phyloP scores from a whole-genome alignment of 2,797 vertebrate species.

The Sebastes trivittatus region DNA sequence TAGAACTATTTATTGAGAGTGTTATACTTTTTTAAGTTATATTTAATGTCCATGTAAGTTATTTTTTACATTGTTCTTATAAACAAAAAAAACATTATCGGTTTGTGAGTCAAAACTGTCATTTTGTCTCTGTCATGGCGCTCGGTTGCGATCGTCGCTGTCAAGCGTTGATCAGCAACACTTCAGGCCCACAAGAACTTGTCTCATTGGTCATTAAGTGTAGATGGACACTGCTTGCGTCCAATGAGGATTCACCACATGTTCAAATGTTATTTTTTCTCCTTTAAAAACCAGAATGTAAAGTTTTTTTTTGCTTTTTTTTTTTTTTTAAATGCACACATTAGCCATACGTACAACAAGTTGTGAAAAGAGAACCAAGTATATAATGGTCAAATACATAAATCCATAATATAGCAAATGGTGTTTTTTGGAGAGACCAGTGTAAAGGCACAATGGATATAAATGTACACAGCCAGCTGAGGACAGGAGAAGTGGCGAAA shows the following conservation, averaged over 20 bases:
- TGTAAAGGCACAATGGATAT: constrained; percentile 13
- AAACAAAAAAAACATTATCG: constrained; percentile 82
- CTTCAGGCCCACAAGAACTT: constrained; percentile 50
- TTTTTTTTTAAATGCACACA: constrained; percentile 42
- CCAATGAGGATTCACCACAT: constrained; percentile 60
- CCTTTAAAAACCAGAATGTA: constrained; percentile 77
- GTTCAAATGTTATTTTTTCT: constrained; percentile 60
- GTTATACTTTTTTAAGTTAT: constrained; percentile 99
- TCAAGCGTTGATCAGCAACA: constrained; percentile 75
- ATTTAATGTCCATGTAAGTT: constrained; percentile 99
- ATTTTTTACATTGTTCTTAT: constrained; percentile 95
- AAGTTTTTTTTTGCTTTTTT: constrained; percentile 17
- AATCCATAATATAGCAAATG: constrained; percentile 31
- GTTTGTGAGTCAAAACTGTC: constrained; percentile 79
- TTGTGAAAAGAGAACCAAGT: constrained; percentile 78
- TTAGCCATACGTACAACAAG: constrained; percentile 73
- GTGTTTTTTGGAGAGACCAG: constrained; percentile 20
- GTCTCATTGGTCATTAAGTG: constrained; percentile 54
- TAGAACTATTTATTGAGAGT: constrained; percentile 99
- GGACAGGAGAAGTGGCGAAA: constrained; percentile 28
- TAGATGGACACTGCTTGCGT: constrained; percentile 53
- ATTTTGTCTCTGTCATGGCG: constrained; percentile 58
- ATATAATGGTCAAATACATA: constrained; percentile 36
- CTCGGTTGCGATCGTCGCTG: constrained; percentile 64
- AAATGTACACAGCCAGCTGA: constrained; percentile 31